A percentile compares a stretch with the other conserved stretches of the same genome.
Evolutionary conservation across 2,113 vertebrate species (phyloP).

Genomic region (Tonatia bakeri): DNA sequence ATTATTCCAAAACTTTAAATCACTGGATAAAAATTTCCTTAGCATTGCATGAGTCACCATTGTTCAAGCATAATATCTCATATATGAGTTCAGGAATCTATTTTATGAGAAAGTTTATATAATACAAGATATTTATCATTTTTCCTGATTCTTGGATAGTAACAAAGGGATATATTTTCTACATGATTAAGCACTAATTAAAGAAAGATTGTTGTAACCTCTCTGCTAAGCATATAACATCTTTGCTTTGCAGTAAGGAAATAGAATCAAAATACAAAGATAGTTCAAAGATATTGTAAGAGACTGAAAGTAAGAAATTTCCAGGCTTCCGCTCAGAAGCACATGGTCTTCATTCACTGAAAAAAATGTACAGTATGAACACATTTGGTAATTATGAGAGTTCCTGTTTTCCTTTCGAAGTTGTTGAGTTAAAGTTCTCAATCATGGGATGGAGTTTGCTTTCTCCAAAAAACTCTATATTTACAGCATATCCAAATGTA

Average conservation of each 20-base stretch:
- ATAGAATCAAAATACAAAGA: background rate
- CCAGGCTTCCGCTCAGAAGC: background rate
- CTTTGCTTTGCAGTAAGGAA: background rate
- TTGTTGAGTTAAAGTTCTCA: background rate
- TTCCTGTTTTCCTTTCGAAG: background rate
- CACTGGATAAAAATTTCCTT: background rate
- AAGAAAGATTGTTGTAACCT: background rate
- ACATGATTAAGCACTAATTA: conserved; percentile 24
- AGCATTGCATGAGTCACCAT: background rate
- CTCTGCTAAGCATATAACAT: background rate
- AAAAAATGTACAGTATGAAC: background rate
- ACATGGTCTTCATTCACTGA: background rate
- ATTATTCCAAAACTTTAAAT: background rate
- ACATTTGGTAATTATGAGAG: background rate
- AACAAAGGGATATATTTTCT: background rate
- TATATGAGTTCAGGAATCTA: background rate
- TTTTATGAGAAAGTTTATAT: conserved; percentile 23
- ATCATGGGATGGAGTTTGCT: background rate
- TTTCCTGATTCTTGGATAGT: background rate
- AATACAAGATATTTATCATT: background rate
- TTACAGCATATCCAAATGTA: background rate
- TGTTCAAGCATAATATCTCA: background rate
- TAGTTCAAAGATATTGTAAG: background rate
- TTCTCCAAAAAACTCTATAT: background rate
- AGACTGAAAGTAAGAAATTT: background rate